Evolutionary conservation across 2,888 invertebrate species (phyloP).

Genomic region (Ochropacha duplaris): DNA sequence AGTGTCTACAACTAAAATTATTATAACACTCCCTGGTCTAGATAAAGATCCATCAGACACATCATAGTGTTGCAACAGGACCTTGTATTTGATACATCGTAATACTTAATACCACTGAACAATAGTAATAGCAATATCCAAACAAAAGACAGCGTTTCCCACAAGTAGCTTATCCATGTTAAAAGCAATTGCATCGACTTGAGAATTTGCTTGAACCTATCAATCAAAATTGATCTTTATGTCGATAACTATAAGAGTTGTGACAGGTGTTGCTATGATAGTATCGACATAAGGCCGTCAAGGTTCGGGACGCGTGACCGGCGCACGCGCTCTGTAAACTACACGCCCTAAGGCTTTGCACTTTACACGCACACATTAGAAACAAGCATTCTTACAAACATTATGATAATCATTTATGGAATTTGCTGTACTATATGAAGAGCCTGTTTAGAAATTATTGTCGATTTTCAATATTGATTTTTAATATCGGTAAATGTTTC

Average conservation of each 20-base stretch:
- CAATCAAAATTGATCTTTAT: constrained; percentile 29
- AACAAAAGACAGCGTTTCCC: constrained; percentile 61
- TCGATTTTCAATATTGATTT: no score
- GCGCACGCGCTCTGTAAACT: constrained; percentile 33
- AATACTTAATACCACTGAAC: constrained; percentile 43
- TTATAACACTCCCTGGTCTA: constrained; percentile 20
- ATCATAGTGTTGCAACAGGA: constrained; percentile 39
- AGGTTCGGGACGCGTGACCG: constrained; percentile 33
- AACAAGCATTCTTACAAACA: background rate
- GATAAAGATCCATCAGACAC: constrained; percentile 17
- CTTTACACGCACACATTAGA: constrained; percentile 14
- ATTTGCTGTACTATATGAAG: background rate
- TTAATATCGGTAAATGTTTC: no score
- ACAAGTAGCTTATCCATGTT: constrained; percentile 44
- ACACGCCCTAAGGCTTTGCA: constrained; percentile 11
- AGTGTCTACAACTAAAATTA: background rate
- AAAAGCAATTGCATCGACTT: constrained; percentile 26
- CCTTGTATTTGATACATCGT: constrained; percentile 47
- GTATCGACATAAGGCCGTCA: constrained; percentile 47
- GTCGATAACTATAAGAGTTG: constrained; percentile 18
- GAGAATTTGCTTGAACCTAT: constrained; percentile 3
- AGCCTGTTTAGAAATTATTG: no score
- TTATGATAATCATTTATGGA: background rate
- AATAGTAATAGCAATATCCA: constrained; percentile 47
- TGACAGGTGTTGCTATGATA: constrained; percentile 7